Conservation (phyloP, 2,888 invertebrate species). For the Ennomos fuscantarius region DNA sequence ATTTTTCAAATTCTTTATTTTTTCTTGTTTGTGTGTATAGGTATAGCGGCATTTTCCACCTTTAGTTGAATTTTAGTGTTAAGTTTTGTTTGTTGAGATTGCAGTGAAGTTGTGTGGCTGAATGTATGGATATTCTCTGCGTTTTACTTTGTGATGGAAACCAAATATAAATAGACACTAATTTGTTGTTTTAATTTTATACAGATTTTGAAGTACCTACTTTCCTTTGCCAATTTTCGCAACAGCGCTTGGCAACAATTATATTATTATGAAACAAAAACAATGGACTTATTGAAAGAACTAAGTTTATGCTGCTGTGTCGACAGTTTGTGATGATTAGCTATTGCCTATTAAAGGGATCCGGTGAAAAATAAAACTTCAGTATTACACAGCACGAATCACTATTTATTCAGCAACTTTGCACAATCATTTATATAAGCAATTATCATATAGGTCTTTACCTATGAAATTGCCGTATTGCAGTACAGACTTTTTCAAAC, state of each 20-base stretch:
- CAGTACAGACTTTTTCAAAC: no score
- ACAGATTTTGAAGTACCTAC: not conserved
- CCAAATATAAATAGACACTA: conserved; percentile 72
- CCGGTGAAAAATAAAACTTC: no score
- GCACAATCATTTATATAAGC: no score
- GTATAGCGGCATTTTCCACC: conserved; percentile 30
- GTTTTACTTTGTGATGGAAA: conserved; percentile 66
- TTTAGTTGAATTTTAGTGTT: conserved; percentile 46
- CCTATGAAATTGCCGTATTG: no score
- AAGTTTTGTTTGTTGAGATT: conserved; percentile 42
- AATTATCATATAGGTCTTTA: no score
- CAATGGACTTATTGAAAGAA: no score
- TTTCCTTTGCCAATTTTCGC: conserved; percentile 12
- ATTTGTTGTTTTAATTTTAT: conserved; percentile 38
- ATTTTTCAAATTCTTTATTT: conserved; percentile 46
- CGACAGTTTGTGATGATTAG: no score
- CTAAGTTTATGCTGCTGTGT: no score
- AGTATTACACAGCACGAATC: no score
- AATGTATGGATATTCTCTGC: conserved; percentile 42
- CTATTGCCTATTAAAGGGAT: no score
- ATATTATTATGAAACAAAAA: conserved; percentile 1
- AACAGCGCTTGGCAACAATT: conserved; percentile 7
- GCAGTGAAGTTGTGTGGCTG: conserved; percentile 39
- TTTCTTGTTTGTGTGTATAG: conserved; percentile 43
- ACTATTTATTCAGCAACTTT: no score